Evolutionary conservation across 2,797 vertebrate genomes (phyloP), one percentile per base, ranked within the genome.

Genomic region (Tragopan temminckii): DNA sequence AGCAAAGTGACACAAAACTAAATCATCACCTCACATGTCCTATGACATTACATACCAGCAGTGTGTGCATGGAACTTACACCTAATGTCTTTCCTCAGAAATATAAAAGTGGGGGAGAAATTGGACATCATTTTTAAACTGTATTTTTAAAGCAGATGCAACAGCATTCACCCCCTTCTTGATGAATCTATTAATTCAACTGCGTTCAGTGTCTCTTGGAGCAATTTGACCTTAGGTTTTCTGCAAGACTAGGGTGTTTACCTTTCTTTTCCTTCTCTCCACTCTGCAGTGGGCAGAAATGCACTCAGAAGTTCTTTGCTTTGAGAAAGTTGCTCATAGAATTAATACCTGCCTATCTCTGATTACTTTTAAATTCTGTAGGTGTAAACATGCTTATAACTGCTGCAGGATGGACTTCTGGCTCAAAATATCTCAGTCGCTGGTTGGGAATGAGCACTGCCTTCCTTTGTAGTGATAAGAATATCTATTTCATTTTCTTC

Each of bases 311-410:
- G 36, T 8, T 31, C 35, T 64, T 13, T 0, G n/a, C 9, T 38
- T 42, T 69, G 35, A 75, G 52, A 68, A 84, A 52, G 14, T 36
- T 63, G 5, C 31, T 77, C 35, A 23, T 53, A 31, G 31, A 25
- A 42, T 63, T 76, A 83, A 70, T 50, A 13, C 36, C 72, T 89
- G n/a, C 43, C 89, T 81, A 20, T 82, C 79, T 80, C 25, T 36
- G 2, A 15, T 61, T 59, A 19, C 23, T 84, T 71, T 43, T 14
- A 46, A 58, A 67, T 66, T 61, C 72, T 2, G 9, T 48, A 24
- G 27, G 38, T 8, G 61, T 61, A 62, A 76, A 53, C 23, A 3
- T 36, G 5, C 18, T 63, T 80, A 11, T 23, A 63, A 45, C n/a
- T 40, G 5, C 57, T 86, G 57, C 18, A 62, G 33, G 31, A 14